Evolutionary conservation across 2,113 vertebrate genomes (phyloP), one percentile per base, ranked within the genome.

Genomic region (Dunckerocampus dactyliophorus): DNA sequence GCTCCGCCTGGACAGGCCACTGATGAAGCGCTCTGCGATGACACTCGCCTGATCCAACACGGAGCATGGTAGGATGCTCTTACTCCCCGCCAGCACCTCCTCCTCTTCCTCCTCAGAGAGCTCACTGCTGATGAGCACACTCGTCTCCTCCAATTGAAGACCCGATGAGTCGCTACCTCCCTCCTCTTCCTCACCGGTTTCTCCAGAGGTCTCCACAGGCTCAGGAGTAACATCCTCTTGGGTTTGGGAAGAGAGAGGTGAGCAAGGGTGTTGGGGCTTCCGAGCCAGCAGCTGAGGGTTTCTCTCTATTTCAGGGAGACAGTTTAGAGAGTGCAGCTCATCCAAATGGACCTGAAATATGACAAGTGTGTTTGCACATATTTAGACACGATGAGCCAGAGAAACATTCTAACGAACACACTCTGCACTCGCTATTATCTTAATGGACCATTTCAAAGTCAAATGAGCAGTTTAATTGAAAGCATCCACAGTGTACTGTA

Each of bases 31-130:
- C 70, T 95, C 93, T 0, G 92, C 91, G 1, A 95, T 95, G 69
- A 91, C 73, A 0, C 94, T 92, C 19, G 93, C 92, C 70, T 95
- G 92, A 77, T 93, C 92, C 76, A 95, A 81, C 51, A 95, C 92
- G 0, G 95, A 95, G 0, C 90, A 88, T 0, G 94, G 92, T 6
- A 95, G 87, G 69, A 95, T 92, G 77, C 91, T 91, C 63, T 72
- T 52, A 0, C 78, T 47, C 1, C 81, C 80, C 0, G 65, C 74
- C 13, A 62, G 3, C 1, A 65, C 42, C 0, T 90, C 54, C 11
- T 57, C 54, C 1, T 57, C 88, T 6, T 45, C 88, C 16, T 91
- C 90, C 24, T 93, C 93, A 0, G 93, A 92, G 6, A 93, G 89
- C 62, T 94, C 95, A 16, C 84, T 75, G 0, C 92, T 95, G 31